A percentile compares a stretch with the other conserved stretches of the same genome.
These are phyloP conservation scores for Chondrilla cf. caribensis DNA, from an alignment of 37 sponge, comb jelly and placozoan genomes.

Conservation along the genomic window DNA sequence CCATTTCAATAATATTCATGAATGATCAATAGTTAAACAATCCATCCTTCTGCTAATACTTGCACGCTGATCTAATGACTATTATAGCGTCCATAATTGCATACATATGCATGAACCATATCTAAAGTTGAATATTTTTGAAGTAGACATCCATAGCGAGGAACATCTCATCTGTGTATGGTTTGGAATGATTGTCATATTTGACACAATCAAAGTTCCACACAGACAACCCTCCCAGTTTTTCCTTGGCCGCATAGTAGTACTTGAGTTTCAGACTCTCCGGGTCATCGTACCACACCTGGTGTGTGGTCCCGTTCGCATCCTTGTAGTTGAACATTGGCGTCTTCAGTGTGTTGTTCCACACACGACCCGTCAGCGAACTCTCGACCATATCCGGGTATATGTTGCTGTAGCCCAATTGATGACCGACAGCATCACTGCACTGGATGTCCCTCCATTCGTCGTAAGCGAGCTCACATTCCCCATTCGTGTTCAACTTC, in stretches of 20 bases:
- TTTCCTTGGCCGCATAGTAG: constrained; percentile 14
- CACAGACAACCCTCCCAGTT: constrained; percentile 28
- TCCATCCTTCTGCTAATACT: no score
- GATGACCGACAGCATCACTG: constrained; percentile 85
- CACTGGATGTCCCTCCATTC: constrained; percentile 69
- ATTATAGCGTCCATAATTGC: no score
- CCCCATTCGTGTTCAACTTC: constrained; percentile 12
- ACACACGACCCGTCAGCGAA: constrained; percentile 21
- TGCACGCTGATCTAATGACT: no score
- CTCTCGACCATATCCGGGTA: background rate
- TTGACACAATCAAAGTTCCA: constrained; percentile 72
- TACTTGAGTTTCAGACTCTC: constrained; percentile 75
- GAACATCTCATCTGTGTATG: constrained; percentile 39
- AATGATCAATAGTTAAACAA: no score
- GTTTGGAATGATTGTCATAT: constrained; percentile 12
- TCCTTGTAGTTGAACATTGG: constrained; percentile 59
- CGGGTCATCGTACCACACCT: constrained; percentile 90
- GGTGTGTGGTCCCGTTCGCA: constrained; percentile 37
- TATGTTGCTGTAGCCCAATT: constrained; percentile 32
- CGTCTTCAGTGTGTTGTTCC: constrained; percentile 39
- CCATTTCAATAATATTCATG: no score
- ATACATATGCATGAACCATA: no score
- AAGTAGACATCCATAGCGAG: constrained; percentile 38
- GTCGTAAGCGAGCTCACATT: constrained; percentile 53
- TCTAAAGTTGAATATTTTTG: background rate